Evolutionary conservation across 2,888 invertebrate genomes (phyloP), one percentile per base, ranked within the genome.

Genomic region (Metellina segmentata): DNA sequence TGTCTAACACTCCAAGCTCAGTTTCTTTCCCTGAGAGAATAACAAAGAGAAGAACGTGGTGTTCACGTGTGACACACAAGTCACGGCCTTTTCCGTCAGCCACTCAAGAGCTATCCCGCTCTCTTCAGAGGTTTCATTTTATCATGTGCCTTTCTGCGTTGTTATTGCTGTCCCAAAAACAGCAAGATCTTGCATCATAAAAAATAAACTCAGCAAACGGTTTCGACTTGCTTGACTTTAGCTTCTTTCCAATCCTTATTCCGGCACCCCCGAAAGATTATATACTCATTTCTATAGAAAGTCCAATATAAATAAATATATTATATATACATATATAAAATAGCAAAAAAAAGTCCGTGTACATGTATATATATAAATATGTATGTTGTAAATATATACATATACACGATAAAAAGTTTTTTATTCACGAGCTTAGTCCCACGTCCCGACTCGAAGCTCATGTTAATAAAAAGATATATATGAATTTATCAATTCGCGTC

Each of bases 111-210:
- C 92, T 81, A 70, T 87, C 75, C 85, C 72, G 85, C 82, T 89
- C 86, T 92, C 20, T 88, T 92, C 61, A 81, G 92, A 92, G 90
- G 88, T 92, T 92, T 92, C 89, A 92, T 92, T 89, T 92, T 92
- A 92, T 92, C 92, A 92, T 92, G 92, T 92, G 92, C 92, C 92
- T 92, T 92, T 92, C 90, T 92, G 92, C 92, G 90, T 92, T 92
- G 92, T 92, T 92, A 90, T 85, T 90, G 90, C 86, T 90, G 92
- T 92, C 85, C 78, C 87, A 75, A 51, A 79, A 85, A 92, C 86
- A 88, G 92, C 90, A 85, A 90, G 83, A 87, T 92, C 88, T 90
- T 90, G 92, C 90, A 72, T 90, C 92, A 90, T 90, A 74, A 77
- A 61, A 85, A 78, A 71, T n/a, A 87, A 87, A 92, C 86, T 88